Percentiles rank a stretch among this genome's conserved stretches.
Evolutionary conservation across 2,113 vertebrate species (phyloP).

Genomic region (Fulica atra): DNA sequence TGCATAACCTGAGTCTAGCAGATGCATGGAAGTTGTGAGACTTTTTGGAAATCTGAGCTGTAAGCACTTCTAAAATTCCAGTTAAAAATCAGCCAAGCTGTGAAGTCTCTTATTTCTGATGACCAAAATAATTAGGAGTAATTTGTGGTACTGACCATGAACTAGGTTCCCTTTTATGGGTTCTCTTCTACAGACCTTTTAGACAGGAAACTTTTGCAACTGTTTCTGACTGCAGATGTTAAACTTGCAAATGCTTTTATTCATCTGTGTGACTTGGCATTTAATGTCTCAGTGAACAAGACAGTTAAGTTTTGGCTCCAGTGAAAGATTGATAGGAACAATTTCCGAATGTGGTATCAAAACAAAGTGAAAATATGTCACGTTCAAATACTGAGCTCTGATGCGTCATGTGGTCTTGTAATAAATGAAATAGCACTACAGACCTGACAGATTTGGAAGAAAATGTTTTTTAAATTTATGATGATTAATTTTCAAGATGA

Average conservation of each 20-base stretch:
- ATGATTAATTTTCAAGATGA: slow-evolving; percentile 79
- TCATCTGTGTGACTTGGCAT: slow-evolving; percentile 68
- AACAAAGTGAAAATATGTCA: slow-evolving; percentile 79
- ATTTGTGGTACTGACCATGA: not conserved
- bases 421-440: slow-evolving; percentile 71
- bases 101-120: not conserved
- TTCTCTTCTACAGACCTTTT: not conserved
- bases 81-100: not conserved
- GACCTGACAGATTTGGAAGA: slow-evolving; percentile 72
- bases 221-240: slow-evolving; percentile 18
- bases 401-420: slow-evolving; percentile 68
- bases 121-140: not conserved
- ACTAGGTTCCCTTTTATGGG: not conserved
- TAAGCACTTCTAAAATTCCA: not conserved
- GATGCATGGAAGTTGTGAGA: not conserved
- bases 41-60: not conserved
- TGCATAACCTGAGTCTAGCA: not conserved
- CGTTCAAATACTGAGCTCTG: slow-evolving; percentile 74
- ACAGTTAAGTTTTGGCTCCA: slow-evolving; percentile 70
- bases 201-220: not conserved
- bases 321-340: slow-evolving; percentile 76
- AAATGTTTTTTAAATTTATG: slow-evolving; percentile 75
- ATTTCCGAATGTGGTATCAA: slow-evolving; percentile 78
- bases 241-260: slow-evolving; percentile 58
- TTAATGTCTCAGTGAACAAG: slow-evolving; percentile 77